Evolutionary conservation across 2,888 invertebrate species (phyloP).

Genomic region (Caenorhabditis zanzibari): DNA sequence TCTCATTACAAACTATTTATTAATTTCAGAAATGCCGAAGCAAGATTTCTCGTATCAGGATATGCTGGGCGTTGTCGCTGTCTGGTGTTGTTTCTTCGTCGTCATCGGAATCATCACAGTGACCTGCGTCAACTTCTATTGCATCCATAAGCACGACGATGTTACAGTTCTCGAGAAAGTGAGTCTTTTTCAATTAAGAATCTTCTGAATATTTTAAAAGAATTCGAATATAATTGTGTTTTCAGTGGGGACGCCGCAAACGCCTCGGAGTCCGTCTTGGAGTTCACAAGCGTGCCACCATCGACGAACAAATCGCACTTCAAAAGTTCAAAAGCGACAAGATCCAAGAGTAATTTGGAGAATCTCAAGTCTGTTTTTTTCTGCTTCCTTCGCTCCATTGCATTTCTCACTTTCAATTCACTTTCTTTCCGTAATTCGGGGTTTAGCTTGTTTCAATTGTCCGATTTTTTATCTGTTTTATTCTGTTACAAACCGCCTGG

Average conservation of each 20-base stretch:
- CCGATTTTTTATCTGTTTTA: conserved; percentile 4
- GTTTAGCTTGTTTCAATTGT: background rate
- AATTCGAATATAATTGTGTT: background rate
- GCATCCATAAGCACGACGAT: conserved; percentile 72
- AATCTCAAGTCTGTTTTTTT: background rate
- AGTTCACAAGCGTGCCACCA: conserved; percentile 63
- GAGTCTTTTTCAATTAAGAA: background rate
- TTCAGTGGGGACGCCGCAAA: conserved; percentile 71
- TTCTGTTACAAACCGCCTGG: background rate
- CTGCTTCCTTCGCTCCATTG: background rate
- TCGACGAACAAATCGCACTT: conserved; percentile 50
- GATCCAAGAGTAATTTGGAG: conserved; percentile 1
- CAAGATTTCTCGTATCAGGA: conserved; percentile 56
- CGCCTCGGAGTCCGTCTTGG: conserved; percentile 68
- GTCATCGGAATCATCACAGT: conserved; percentile 69
- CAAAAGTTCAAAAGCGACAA: conserved; percentile 51
- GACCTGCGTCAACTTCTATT: conserved; percentile 75
- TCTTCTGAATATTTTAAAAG: too few relatives aligned
- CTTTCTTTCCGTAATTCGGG: background rate
- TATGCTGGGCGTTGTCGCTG: conserved; percentile 59
- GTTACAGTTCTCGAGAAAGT: conserved; percentile 75
- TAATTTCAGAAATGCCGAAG: conserved; percentile 50
- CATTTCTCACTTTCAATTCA: conserved; percentile 2
- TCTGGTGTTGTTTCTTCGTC: conserved; percentile 67
- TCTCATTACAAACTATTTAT: background rate